Conservation (phyloP, 2,113 vertebrate species). For the Sphyrna mokarran region DNA sequence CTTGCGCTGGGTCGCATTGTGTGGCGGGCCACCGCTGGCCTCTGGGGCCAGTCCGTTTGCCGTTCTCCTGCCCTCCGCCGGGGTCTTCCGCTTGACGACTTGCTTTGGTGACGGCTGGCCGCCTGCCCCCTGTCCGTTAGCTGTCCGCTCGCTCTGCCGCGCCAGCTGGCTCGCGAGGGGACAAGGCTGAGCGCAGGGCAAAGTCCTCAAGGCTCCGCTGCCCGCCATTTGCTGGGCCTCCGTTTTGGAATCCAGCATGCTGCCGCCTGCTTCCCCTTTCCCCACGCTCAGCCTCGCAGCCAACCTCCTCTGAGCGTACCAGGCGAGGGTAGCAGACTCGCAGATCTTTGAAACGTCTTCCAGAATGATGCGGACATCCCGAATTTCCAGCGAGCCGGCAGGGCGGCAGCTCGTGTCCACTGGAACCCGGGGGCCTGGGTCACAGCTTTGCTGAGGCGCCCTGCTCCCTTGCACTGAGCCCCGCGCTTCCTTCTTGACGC, state of each 20-base stretch:
- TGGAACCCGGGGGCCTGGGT: neutral
- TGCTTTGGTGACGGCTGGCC: neutral
- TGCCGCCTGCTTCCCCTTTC: too few species aligned
- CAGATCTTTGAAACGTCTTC: slow-evolving; percentile 22
- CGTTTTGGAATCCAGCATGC: neutral
- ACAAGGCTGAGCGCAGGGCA: too few species aligned
- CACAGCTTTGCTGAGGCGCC: neutral
- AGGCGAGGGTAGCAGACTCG: neutral
- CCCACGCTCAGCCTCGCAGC: neutral
- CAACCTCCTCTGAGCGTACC: neutral
- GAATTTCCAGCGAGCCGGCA: neutral
- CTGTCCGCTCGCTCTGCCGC: neutral
- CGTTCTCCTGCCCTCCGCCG: neutral
- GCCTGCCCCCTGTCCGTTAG: neutral
- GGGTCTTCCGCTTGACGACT: neutral
- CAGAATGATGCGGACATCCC: neutral
- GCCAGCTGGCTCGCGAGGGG: neutral
- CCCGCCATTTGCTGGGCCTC: neutral
- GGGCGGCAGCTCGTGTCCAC: neutral
- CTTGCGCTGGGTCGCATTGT: neutral
- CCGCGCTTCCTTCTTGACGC: neutral
- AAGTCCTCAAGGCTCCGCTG: neutral
- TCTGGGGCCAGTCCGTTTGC: neutral
- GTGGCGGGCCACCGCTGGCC: too few species aligned
- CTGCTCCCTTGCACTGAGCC: neutral